A percentile compares a stretch with the other conserved stretches of the same genome.
These are phyloP conservation scores for Acanthosoma haemorrhoidale DNA, from an alignment of 2,888 invertebrate genomes.

Conservation along the genomic window DNA sequence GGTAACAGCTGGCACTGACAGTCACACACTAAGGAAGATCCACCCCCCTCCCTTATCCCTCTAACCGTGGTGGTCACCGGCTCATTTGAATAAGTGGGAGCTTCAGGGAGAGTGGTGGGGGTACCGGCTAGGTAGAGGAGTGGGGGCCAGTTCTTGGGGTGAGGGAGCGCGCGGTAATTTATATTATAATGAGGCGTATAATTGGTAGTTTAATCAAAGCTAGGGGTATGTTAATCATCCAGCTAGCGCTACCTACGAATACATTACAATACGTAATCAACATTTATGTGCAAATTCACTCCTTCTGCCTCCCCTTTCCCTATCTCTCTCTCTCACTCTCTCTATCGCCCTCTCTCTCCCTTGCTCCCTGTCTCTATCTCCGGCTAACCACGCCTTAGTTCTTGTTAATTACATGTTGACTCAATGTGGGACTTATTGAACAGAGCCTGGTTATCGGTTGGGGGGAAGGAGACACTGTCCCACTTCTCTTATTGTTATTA, in stretches of 20 bases:
- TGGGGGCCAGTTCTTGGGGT: constrained; percentile 13
- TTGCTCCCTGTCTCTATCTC: neutral
- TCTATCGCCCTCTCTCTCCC: no score
- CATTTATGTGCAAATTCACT: constrained; percentile 38
- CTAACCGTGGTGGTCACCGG: neutral
- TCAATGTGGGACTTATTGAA: constrained; percentile 3
- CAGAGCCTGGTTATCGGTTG: neutral
- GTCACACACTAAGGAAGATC: no score
- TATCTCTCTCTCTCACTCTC: neutral
- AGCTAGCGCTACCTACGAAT: constrained; percentile 33
- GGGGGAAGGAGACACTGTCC: no score
- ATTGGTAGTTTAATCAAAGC: constrained; percentile 39
- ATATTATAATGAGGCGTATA: constrained; percentile 39
- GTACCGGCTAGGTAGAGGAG: neutral
- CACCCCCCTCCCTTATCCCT: no score
- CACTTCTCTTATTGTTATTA: no score
- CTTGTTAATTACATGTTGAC: constrained; percentile 24
- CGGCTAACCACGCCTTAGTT: constrained; percentile 14
- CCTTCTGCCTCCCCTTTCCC: constrained; percentile 11
- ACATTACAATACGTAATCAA: constrained; percentile 39
- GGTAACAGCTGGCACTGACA: no score
- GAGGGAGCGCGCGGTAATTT: constrained; percentile 28
- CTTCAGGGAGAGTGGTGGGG: neutral
- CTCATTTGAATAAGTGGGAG: constrained; percentile 5
- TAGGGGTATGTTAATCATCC: constrained; percentile 37